Evolutionary conservation across 2,113 vertebrate species (phyloP).

Genomic region (Hymenochirus boettgeri): DNA sequence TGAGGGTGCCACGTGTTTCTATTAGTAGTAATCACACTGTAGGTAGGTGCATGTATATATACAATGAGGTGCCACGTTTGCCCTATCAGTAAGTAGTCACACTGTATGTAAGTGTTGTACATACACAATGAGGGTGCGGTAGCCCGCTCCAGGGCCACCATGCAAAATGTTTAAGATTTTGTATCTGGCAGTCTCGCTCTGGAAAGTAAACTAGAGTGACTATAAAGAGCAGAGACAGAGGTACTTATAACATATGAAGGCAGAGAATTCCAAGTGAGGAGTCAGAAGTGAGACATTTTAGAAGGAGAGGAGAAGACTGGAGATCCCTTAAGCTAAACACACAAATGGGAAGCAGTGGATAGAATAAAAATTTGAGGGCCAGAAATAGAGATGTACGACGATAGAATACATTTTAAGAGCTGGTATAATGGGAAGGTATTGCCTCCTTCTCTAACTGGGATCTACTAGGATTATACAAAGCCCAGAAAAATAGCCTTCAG

Average conservation of each 20-base stretch:
- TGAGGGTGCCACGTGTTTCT: too few relatives aligned
- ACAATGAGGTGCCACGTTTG: too few relatives aligned
- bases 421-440: neutral
- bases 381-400: neutral
- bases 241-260: neutral
- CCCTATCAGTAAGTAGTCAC: too few relatives aligned
- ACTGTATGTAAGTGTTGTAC: too few relatives aligned
- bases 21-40: too few relatives aligned
- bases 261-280: neutral
- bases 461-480: too few relatives aligned
- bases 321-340: constrained; percentile 3
- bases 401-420: neutral
- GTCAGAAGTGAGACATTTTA: neutral
- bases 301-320: neutral
- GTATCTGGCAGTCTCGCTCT: neutral
- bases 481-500: too few relatives aligned
- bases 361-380: neutral
- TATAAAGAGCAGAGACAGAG: constrained; percentile 2
- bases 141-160: too few relatives aligned
- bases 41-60: too few relatives aligned
- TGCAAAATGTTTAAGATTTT: neutral
- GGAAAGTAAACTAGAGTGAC: neutral
- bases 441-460: neutral
- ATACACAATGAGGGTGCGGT: neutral
- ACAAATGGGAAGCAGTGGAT: neutral